Conservation (phyloP, 1,140 invertebrate genomes). For the Lethrus apterus region DNA sequence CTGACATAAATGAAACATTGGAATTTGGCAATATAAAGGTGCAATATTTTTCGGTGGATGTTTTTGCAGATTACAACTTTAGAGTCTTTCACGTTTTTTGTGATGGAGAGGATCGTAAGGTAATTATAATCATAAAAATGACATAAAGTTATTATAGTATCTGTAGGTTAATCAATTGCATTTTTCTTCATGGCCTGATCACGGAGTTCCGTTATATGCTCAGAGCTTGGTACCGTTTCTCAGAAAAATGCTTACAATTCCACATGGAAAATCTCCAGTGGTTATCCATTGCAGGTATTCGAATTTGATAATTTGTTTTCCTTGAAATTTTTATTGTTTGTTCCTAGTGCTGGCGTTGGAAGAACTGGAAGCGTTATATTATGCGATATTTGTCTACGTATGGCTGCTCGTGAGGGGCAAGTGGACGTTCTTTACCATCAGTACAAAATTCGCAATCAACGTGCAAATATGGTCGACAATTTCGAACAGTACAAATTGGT, state of each 20-base stretch:
- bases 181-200: conserved; percentile 59
- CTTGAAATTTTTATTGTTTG: background rate
- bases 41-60: conserved; percentile 39
- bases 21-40: conserved; percentile 41
- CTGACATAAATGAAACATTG: conserved; percentile 42
- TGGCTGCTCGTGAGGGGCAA: conserved; percentile 51
- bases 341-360: conserved; percentile 69
- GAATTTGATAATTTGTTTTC: background rate
- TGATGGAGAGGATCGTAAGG: conserved; percentile 44
- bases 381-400: conserved; percentile 70
- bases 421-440: conserved; percentile 81
- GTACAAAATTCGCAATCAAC: conserved; percentile 66
- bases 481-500: conserved; percentile 36
- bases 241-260: conserved; percentile 46
- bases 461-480: conserved; percentile 72
- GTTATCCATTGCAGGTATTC: conserved; percentile 52
- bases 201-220: conserved; percentile 51
- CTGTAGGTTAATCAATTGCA: conserved; percentile 34
- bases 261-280: conserved; percentile 42
- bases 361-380: conserved; percentile 77
- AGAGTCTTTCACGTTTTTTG: conserved; percentile 45
- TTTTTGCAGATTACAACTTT: conserved; percentile 47
- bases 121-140: conserved; percentile 42
- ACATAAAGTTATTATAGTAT: too few species aligned
- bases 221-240: conserved; percentile 51